phyloP scores from a whole-genome alignment of 2,797 vertebrate genomes.

The Eospalax fontanierii region DNA sequence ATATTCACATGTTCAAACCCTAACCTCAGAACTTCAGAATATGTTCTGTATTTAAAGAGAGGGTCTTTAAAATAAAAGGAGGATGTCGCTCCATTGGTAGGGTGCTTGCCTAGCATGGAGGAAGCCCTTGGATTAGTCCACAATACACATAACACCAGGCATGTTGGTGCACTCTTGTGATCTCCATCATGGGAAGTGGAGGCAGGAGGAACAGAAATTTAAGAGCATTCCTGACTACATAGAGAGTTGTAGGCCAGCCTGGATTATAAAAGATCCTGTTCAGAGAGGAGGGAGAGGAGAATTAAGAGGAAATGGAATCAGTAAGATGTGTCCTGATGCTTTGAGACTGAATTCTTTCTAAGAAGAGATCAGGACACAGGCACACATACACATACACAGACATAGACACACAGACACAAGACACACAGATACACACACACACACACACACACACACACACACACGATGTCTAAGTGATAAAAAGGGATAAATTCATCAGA shows the following conservation, averaged over 20 bases:
- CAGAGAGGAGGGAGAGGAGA: background rate
- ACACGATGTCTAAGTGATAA: too few species aligned
- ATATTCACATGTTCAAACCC: background rate
- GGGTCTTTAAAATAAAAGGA: background rate
- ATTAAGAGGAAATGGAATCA: background rate
- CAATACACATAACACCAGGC: too few species aligned
- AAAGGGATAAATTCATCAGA: background rate
- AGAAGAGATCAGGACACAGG: background rate
- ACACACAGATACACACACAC: too few species aligned
- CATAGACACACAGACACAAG: background rate
- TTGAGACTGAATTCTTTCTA: background rate
- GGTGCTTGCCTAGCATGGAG: background rate
- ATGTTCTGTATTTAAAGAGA: background rate
- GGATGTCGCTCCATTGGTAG: background rate
- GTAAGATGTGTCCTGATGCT: background rate
- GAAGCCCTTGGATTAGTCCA: background rate
- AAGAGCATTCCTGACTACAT: background rate
- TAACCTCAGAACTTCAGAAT: background rate
- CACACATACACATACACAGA: background rate
- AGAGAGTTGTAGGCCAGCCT: background rate
- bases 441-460: too few species aligned
- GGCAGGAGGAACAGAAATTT: background rate
- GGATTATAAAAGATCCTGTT: background rate
- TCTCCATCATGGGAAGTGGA: background rate
- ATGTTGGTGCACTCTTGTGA: too few species aligned